A percentile compares a stretch with the other conserved stretches of the same genome.
phyloP scores from a whole-genome alignment of 2,888 invertebrate genomes.

The Tenthredo scrophulariae region DNA sequence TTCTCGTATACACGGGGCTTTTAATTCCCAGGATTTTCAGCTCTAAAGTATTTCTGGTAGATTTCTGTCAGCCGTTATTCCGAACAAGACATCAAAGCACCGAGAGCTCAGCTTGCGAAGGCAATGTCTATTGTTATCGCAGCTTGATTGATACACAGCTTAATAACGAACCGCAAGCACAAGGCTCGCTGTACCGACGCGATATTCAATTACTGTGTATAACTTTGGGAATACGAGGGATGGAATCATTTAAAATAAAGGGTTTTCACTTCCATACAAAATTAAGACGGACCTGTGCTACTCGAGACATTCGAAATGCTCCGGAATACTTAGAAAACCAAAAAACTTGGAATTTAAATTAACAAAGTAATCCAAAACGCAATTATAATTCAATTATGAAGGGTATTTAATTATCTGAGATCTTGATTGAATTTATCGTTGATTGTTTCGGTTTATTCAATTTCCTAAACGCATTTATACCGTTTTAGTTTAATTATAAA shows the following conservation, averaged over 20 bases:
- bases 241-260: background rate
- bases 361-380: background rate
- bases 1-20: background rate
- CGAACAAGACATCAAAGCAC: slow-evolving; percentile 10
- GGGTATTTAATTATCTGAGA: background rate
- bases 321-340: background rate
- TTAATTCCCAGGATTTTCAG: background rate
- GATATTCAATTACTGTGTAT: slow-evolving; percentile 17
- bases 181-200: background rate
- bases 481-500: background rate
- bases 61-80: slow-evolving; percentile 20
- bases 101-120: slow-evolving; percentile 3
- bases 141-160: slow-evolving; percentile 27
- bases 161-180: slow-evolving; percentile 13
- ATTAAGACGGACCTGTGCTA: background rate
- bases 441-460: background rate
- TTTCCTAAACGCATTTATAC: background rate
- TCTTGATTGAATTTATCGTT: background rate
- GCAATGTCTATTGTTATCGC: slow-evolving; percentile 25
- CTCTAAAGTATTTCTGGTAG: background rate
- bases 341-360: background rate
- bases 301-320: background rate
- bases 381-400: background rate
- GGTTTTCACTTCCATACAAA: background rate
- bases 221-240: background rate